Conservation (phyloP, 1,140 invertebrate genomes). For the Cherax destructor region DNA sequence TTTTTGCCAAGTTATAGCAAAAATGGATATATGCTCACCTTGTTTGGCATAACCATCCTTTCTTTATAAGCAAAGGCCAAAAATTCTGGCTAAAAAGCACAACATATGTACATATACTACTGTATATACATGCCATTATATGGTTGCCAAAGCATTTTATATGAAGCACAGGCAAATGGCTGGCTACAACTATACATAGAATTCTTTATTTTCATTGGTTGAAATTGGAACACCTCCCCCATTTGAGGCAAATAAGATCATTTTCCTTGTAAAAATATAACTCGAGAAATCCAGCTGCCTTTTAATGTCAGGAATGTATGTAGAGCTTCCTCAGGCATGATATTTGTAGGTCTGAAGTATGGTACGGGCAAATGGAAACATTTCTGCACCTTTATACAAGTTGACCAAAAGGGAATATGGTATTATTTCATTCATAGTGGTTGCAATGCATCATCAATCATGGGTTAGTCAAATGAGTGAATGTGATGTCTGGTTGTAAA, state of each 20-base stretch:
- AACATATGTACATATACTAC: background rate
- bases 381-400: background rate
- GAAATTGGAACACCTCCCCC: background rate
- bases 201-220: background rate
- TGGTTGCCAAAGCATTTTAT: background rate
- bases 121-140: background rate
- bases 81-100: no score
- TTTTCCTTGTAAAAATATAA: background rate
- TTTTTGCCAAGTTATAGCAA: no score
- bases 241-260: background rate
- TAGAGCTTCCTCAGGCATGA: slow-evolving; percentile 24
- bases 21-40: no score
- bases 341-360: background rate
- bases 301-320: background rate
- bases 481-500: slow-evolving; percentile 42
- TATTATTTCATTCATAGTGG: background rate
- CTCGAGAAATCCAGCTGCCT: background rate
- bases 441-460: background rate
- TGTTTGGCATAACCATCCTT: no score
- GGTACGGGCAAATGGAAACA: background rate
- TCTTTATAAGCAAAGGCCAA: no score
- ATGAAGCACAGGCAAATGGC: slow-evolving; percentile 4
- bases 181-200: background rate
- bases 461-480: background rate
- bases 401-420: background rate